Percentiles rank a stretch among this genome's conserved stretches.
phyloP scores from a whole-genome alignment of 2,797 vertebrate species.

The Manis crassicaudata region DNA sequence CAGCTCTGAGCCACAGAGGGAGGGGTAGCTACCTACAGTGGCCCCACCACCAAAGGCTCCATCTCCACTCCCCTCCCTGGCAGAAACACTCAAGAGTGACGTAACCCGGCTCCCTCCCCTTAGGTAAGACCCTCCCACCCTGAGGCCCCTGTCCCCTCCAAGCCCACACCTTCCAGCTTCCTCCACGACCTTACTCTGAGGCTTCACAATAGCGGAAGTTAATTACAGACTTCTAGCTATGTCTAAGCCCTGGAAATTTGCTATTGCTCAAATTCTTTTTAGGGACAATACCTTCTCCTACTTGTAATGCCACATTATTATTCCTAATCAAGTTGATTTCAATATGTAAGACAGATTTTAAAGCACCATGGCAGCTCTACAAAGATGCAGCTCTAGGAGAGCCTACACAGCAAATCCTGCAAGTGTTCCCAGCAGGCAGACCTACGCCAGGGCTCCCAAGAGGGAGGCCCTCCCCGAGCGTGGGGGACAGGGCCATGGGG shows the following conservation, averaged over 20 bases:
- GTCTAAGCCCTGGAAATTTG: not conserved
- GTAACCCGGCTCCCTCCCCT: not conserved
- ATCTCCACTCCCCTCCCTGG: not conserved
- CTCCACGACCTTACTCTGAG: not conserved
- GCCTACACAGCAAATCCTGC: not conserved
- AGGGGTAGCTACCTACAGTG: not conserved
- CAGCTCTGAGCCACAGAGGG: not conserved
- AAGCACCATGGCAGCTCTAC: not conserved
- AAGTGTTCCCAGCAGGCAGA: not conserved
- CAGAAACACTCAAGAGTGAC: not conserved
- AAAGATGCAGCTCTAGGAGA: not conserved
- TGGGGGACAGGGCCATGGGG: not conserved
- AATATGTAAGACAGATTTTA: not conserved
- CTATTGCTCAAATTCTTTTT: not conserved
- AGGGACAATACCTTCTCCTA: conserved; percentile 11
- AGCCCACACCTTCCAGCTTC: not conserved
- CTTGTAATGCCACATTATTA: not conserved
- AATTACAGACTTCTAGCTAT: not conserved
- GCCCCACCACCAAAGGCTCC: not conserved
- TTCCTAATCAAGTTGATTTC: conserved; percentile 53
- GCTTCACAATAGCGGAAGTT: not conserved
- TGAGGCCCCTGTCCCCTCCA: not conserved
- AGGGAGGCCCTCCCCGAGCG: not conserved
- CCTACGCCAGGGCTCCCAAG: not conserved
- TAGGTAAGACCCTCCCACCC: not conserved